Conservation (phyloP, 2,888 invertebrate genomes). For the Mechanitis messenoides region DNA sequence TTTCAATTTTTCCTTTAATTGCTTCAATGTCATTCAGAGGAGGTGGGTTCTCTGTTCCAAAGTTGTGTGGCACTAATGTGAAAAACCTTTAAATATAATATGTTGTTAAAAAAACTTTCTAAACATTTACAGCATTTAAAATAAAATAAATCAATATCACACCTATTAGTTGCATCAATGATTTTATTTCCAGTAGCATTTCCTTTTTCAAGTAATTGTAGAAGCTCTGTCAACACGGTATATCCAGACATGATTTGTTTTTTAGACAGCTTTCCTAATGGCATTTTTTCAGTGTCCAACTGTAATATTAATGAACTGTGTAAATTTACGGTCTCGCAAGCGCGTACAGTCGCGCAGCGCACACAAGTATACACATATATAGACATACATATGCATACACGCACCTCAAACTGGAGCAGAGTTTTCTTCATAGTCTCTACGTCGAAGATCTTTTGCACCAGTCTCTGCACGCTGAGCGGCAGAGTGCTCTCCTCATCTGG, state of each 20-base stretch:
- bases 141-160: constrained; percentile 9
- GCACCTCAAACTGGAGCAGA: constrained; percentile 93
- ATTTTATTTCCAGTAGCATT: constrained; percentile 71
- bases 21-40: constrained; percentile 85
- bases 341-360: background rate
- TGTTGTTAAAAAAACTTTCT: background rate
- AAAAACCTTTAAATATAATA: constrained; percentile 80
- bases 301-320: constrained; percentile 36
- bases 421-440: constrained; percentile 93
- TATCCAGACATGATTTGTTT: constrained; percentile 93
- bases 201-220: constrained; percentile 74
- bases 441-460: constrained; percentile 93
- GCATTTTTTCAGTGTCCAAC: constrained; percentile 98
- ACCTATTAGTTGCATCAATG: constrained; percentile 90
- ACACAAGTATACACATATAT: background rate
- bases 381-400: constrained; percentile 9
- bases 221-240: constrained; percentile 83
- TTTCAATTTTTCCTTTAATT: constrained; percentile 81
- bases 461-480: constrained; percentile 84
- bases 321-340: background rate
- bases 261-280: constrained; percentile 95
- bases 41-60: constrained; percentile 89
- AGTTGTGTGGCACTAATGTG: constrained; percentile 96
- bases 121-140: background rate
- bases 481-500: constrained; percentile 81